phyloP scores from a whole-genome alignment of 2,888 invertebrate genomes.

The Boloria selene region DNA sequence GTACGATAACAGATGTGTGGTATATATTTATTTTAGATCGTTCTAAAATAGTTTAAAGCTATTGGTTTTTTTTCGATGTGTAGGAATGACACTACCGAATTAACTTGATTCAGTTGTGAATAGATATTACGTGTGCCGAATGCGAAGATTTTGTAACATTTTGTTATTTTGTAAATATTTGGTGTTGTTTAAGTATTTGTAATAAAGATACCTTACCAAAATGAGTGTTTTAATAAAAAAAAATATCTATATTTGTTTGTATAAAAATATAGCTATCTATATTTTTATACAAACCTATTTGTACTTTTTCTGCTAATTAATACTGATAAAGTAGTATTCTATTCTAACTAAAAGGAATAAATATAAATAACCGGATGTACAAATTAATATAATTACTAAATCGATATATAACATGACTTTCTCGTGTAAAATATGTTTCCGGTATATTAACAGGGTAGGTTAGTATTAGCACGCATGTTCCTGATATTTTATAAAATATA shows the following conservation, averaged over 20 bases:
- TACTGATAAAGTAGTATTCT: no score
- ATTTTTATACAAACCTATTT: neutral
- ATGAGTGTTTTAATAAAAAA: conserved; percentile 54
- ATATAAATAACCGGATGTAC: no score
- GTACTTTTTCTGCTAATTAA: no score
- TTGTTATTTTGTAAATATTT: conserved; percentile 69
- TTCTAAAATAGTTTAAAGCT: conserved; percentile 30
- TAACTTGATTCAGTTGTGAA: conserved; percentile 8
- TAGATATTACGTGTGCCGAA: conserved; percentile 29
- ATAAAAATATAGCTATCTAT: neutral
- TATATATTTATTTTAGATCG: conserved; percentile 59
- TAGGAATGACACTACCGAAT: conserved; percentile 21
- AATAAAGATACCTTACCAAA: conserved; percentile 71
- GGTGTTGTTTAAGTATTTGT: conserved; percentile 67
- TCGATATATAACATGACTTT: neutral
- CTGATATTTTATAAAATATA: neutral
- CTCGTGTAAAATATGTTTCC: conserved; percentile 1
- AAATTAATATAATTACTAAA: no score
- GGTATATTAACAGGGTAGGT: neutral
- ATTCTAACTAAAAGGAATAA: no score
- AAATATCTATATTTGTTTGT: no score
- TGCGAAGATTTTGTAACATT: conserved; percentile 55
- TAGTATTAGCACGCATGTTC: neutral
- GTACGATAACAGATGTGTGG: conserved; percentile 59
- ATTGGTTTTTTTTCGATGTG: conserved; percentile 30